phyloP scores from a whole-genome alignment of 2,797 vertebrate species.

The Salarias fasciatus region DNA sequence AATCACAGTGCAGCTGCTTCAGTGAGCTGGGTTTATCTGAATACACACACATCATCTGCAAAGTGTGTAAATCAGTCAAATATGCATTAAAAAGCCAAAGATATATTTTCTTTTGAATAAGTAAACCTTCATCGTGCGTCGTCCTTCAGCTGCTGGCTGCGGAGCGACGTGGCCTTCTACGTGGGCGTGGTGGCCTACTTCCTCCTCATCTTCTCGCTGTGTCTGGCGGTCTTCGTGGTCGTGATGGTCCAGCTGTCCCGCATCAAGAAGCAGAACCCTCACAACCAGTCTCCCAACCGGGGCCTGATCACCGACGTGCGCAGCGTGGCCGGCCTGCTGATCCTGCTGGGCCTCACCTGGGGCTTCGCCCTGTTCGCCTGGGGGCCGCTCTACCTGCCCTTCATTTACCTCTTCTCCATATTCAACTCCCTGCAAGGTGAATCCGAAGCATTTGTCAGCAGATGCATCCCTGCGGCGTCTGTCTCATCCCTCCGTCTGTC shows the following conservation, averaged over 20 bases:
- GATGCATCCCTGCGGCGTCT: too few species aligned
- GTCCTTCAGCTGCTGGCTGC: constrained; percentile 91
- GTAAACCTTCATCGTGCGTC: too few species aligned
- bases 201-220: constrained; percentile 87
- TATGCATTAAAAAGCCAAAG: too few species aligned
- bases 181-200: constrained; percentile 94
- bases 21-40: too few species aligned
- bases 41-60: too few species aligned
- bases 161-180: constrained; percentile 87
- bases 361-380: constrained; percentile 94
- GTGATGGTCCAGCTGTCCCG: constrained; percentile 93
- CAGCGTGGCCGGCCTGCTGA: constrained; percentile 88
- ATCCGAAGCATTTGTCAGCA: too few species aligned
- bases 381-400: constrained; percentile 87
- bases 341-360: constrained; percentile 96
- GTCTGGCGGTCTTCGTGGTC: constrained; percentile 91
- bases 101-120: too few species aligned
- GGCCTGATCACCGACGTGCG: constrained; percentile 87
- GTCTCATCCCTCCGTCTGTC: too few species aligned
- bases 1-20: too few species aligned
- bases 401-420: constrained; percentile 93
- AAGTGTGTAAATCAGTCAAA: too few species aligned
- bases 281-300: constrained; percentile 88
- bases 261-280: constrained; percentile 94
- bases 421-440: constrained; percentile 95